A percentile compares a stretch with the other conserved stretches of the same genome.
Conservation (phyloP, 2,888 invertebrate genomes). For the Eupithecia vulgata region DNA sequence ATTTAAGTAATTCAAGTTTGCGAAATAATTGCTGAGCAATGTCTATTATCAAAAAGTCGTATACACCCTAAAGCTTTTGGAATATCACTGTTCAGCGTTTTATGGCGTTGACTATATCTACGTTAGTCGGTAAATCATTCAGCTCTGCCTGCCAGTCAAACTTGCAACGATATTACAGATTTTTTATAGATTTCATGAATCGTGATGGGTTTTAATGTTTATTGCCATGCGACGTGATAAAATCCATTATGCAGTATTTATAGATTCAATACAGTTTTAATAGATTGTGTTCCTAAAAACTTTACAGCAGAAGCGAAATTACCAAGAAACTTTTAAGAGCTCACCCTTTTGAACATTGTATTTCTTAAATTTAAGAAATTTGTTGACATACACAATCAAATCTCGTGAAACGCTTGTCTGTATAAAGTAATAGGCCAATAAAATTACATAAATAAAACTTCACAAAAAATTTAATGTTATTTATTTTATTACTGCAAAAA, state of each 20-base stretch:
- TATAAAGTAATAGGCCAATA: background rate
- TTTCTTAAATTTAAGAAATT: background rate
- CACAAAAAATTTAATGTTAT: background rate
- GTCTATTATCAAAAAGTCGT: too few species aligned
- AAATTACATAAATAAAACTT: constrained; percentile 1
- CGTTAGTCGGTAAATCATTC: background rate
- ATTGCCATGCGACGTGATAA: background rate
- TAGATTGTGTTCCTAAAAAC: background rate
- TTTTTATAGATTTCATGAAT: too few species aligned
- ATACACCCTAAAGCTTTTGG: too few species aligned
- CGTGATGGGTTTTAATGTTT: background rate
- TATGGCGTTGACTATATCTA: background rate
- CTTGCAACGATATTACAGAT: background rate
- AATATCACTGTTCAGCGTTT: background rate
- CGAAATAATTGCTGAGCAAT: too few species aligned
- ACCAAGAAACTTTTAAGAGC: background rate
- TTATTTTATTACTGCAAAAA: constrained; percentile 10
- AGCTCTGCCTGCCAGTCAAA: background rate
- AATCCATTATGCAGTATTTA: background rate
- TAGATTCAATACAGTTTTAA: background rate
- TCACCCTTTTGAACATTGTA: background rate
- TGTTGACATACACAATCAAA: background rate
- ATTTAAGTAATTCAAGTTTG: too few species aligned
- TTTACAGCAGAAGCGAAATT: background rate
- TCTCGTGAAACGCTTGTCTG: background rate